Conservation (phyloP, 2,113 vertebrate species). For the Baryphthengus martii region DNA sequence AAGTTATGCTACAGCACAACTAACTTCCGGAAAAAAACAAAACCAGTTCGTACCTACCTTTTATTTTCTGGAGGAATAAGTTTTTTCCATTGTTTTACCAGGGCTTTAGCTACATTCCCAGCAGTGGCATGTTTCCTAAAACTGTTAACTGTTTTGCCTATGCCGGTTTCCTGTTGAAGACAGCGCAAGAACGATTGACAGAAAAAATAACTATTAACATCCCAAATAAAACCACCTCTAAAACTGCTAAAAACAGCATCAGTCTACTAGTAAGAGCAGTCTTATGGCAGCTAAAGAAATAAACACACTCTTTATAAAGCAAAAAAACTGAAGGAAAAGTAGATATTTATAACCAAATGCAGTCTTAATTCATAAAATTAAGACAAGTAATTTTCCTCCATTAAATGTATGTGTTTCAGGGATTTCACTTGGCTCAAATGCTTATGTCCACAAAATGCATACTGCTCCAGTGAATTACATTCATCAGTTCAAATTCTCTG, state of each 20-base stretch:
- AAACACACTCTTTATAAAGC: neutral
- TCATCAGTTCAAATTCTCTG: neutral
- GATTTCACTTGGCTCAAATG: neutral
- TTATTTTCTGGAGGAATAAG: slow-evolving; percentile 69
- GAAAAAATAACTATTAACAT: neutral
- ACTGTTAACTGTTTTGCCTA: slow-evolving; percentile 80
- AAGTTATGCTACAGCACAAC: neutral
- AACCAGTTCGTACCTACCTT: neutral
- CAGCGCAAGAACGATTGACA: neutral
- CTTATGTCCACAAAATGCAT: neutral
- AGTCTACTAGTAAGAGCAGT: neutral
- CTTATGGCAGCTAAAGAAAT: neutral
- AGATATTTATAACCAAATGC: neutral
- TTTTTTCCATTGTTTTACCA: slow-evolving; percentile 79
- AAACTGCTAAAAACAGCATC: neutral
- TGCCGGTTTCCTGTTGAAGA: slow-evolving; percentile 80
- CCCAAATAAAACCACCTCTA: neutral
- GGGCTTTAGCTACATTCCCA: slow-evolving; percentile 77
- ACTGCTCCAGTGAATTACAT: neutral
- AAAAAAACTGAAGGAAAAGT: neutral
- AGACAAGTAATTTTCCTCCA: neutral
- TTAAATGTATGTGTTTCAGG: neutral
- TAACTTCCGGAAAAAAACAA: neutral
- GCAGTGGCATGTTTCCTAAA: slow-evolving; percentile 77
- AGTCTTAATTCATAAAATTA: neutral